These are phyloP conservation scores for Holacanthella duospinosa DNA, from an alignment of 2,888 invertebrate genomes.

Conservation along the genomic window DNA sequence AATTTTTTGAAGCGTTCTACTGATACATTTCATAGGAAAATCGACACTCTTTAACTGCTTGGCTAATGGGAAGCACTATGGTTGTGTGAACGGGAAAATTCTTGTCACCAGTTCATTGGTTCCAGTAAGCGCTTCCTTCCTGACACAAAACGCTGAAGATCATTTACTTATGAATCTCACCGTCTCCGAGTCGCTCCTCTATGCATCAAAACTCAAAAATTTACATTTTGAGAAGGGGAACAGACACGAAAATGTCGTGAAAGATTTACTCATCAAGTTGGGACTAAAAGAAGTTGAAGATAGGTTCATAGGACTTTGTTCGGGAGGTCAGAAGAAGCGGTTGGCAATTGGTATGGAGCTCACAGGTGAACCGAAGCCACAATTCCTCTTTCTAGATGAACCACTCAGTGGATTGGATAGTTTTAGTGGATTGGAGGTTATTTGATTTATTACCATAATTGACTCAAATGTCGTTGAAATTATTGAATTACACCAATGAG, in stretches of 20 bases:
- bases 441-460: too few species aligned
- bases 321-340: slow-evolving; percentile 21
- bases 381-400: slow-evolving; percentile 20
- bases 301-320: slow-evolving; percentile 12
- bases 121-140: slow-evolving; percentile 11
- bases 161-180: slow-evolving; percentile 19
- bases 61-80: slow-evolving; percentile 10
- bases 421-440: slow-evolving; percentile 6
- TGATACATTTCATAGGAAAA: slow-evolving; percentile 17
- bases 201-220: slow-evolving; percentile 18
- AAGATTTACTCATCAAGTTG: slow-evolving; percentile 5
- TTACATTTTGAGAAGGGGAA: background rate
- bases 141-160: slow-evolving; percentile 20
- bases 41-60: slow-evolving; percentile 17
- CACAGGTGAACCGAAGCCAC: slow-evolving; percentile 13
- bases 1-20: too few species aligned
- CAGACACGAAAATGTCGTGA: background rate
- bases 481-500: too few species aligned
- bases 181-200: slow-evolving; percentile 15
- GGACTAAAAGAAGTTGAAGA: slow-evolving; percentile 8
- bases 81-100: slow-evolving; percentile 11
- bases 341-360: slow-evolving; percentile 21
- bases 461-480: too few species aligned
- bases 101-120: background rate
- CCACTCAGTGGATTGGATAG: slow-evolving; percentile 14